Evolutionary conservation across 1,140 invertebrate species (phyloP).

Genomic region (Colletes latitarsis): DNA sequence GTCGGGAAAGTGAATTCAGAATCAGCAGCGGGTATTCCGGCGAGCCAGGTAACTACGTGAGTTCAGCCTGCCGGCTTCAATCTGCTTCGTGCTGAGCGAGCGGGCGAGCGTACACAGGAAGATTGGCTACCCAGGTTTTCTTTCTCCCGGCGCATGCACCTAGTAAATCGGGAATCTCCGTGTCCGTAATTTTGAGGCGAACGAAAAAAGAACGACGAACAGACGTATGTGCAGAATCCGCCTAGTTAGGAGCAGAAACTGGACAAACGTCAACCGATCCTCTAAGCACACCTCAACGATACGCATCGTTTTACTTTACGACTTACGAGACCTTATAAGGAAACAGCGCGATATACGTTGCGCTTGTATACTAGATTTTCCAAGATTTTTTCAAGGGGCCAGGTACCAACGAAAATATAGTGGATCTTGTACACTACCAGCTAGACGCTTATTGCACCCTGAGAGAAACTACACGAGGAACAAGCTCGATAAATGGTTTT

Average conservation of each 20-base stretch:
- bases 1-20: slow-evolving; percentile 37
- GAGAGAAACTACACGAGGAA: background rate
- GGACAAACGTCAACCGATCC: too few species aligned
- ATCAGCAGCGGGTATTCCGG: slow-evolving; percentile 11
- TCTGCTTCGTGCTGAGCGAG: slow-evolving; percentile 19
- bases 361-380: too few species aligned
- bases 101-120: slow-evolving; percentile 15
- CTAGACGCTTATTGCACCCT: slow-evolving; percentile 1
- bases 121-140: slow-evolving; percentile 46
- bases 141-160: background rate
- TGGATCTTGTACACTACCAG: background rate
- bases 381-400: background rate
- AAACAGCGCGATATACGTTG: too few species aligned
- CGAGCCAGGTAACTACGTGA: slow-evolving; percentile 31
- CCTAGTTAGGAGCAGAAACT: too few species aligned
- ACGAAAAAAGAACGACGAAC: too few species aligned
- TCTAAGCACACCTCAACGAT: too few species aligned
- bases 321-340: too few species aligned
- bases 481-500: slow-evolving; percentile 34
- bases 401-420: background rate
- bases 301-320: too few species aligned
- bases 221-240: too few species aligned
- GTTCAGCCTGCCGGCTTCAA: slow-evolving; percentile 15
- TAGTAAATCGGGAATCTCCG: background rate
- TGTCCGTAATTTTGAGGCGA: slow-evolving; percentile 11